phyloP scores from a whole-genome alignment of 2,113 vertebrate species.

The Tylochromis polylepis region DNA sequence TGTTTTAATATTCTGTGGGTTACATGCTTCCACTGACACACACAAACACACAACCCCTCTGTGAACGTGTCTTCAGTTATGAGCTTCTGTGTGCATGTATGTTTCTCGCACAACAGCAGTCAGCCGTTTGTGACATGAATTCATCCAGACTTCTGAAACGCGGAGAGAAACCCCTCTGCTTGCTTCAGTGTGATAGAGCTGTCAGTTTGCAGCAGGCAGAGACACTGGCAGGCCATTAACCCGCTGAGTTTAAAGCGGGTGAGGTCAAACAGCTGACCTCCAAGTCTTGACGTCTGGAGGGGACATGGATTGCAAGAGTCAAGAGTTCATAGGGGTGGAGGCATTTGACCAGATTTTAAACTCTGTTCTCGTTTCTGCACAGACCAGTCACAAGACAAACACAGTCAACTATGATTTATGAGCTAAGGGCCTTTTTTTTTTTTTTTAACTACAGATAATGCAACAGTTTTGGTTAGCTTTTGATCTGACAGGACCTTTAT shows the following conservation, averaged over 20 bases:
- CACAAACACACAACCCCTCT: conserved; percentile 41
- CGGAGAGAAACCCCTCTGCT: neutral
- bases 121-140: conserved; percentile 30
- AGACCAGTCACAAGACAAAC: conserved; percentile 60
- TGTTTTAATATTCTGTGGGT: conserved; percentile 63
- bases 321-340: conserved; percentile 48
- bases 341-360: conserved; percentile 47
- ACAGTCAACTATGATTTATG: conserved; percentile 64
- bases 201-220: conserved; percentile 56
- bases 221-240: conserved; percentile 67
- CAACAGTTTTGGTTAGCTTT: neutral
- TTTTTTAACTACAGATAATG: neutral
- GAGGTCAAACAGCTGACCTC: conserved; percentile 58
- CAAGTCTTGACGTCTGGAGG: conserved; percentile 25
- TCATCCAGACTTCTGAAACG: conserved; percentile 29
- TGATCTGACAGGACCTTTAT: neutral
- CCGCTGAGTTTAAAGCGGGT: conserved; percentile 37
- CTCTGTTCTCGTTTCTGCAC: conserved; percentile 32
- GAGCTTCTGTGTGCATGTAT: conserved; percentile 36
- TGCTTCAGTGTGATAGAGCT: conserved; percentile 39
- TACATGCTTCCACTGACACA: conserved; percentile 44
- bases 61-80: conserved; percentile 29
- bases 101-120: conserved; percentile 34
- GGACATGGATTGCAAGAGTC: conserved; percentile 44
- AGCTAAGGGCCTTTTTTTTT: conserved; percentile 4